These are phyloP conservation scores for Eristalis pertinax DNA, from an alignment of 2,888 invertebrate genomes.

Conservation along the genomic window DNA sequence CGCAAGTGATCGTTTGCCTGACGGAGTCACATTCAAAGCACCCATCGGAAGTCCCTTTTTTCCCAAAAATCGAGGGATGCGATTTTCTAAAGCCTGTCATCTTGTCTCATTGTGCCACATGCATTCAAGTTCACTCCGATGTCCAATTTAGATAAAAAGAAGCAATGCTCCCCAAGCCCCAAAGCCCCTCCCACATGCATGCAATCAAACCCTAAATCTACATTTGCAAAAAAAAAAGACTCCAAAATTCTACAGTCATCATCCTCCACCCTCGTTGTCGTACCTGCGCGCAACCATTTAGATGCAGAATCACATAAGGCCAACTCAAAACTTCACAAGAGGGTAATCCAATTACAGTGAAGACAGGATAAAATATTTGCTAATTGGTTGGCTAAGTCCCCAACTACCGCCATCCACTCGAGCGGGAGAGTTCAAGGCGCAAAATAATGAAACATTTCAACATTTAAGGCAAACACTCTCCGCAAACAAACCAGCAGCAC, in stretches of 20 bases:
- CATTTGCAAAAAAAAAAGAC: not conserved
- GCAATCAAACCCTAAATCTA: no score
- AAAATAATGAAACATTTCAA: constrained; percentile 51
- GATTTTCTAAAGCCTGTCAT: no score
- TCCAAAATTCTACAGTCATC: not conserved
- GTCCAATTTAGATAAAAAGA: no score
- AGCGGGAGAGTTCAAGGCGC: constrained; percentile 19
- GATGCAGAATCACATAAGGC: not conserved
- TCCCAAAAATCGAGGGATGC: no score
- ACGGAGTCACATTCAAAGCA: no score
- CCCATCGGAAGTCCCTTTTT: no score
- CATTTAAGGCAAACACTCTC: constrained; percentile 46
- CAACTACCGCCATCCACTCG: constrained; percentile 18
- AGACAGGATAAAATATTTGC: constrained; percentile 29
- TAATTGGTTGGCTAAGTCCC: constrained; percentile 43
- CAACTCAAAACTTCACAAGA: constrained; percentile 1
- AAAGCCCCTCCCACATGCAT: no score
- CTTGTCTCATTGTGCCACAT: no score
- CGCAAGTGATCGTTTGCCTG: no score
- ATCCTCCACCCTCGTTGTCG: not conserved
- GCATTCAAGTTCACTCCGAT: no score
- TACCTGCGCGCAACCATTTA: not conserved
- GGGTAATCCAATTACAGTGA: constrained; percentile 19
- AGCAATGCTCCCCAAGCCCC: no score
- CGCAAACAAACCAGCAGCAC: not conserved